Conservation (phyloP, 2,888 invertebrate genomes). For the Rhorus exstirpatorius region DNA sequence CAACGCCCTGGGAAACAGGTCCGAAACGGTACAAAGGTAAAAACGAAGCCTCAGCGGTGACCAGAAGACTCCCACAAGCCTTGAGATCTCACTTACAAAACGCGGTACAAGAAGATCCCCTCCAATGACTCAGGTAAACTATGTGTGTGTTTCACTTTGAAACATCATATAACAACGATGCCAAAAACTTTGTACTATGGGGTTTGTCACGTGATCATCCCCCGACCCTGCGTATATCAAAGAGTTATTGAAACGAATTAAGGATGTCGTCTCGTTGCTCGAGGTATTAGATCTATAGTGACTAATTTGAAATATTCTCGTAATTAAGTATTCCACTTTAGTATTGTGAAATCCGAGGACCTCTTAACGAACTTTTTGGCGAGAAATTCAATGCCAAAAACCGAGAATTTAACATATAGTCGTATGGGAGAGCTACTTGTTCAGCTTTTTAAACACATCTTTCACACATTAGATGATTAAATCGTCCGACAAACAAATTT, state of each 20-base stretch:
- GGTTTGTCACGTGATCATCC: not conserved
- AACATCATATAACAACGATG: slow-evolving; percentile 22
- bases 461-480: too few species aligned
- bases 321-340: too few species aligned
- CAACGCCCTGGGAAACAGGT: slow-evolving; percentile 70
- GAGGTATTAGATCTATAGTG: too few species aligned
- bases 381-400: too few species aligned
- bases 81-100: slow-evolving; percentile 32
- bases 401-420: too few species aligned
- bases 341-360: too few species aligned
- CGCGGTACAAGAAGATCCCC: not conserved
- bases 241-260: not conserved
- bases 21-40: slow-evolving; percentile 76
- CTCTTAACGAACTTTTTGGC: too few species aligned
- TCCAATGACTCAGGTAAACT: slow-evolving; percentile 47
- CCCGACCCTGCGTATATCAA: not conserved
- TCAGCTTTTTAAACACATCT: too few species aligned
- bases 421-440: too few species aligned
- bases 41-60: slow-evolving; percentile 77
- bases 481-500: too few species aligned
- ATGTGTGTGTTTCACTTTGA: slow-evolving; percentile 16
- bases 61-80: slow-evolving; percentile 69
- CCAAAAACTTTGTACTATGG: slow-evolving; percentile 8
- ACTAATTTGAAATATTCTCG: too few species aligned
- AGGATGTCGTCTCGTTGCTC: too few species aligned